Evolutionary conservation across 1,140 invertebrate genomes (phyloP).

Genomic region (Drosophila parabipectinata): DNA sequence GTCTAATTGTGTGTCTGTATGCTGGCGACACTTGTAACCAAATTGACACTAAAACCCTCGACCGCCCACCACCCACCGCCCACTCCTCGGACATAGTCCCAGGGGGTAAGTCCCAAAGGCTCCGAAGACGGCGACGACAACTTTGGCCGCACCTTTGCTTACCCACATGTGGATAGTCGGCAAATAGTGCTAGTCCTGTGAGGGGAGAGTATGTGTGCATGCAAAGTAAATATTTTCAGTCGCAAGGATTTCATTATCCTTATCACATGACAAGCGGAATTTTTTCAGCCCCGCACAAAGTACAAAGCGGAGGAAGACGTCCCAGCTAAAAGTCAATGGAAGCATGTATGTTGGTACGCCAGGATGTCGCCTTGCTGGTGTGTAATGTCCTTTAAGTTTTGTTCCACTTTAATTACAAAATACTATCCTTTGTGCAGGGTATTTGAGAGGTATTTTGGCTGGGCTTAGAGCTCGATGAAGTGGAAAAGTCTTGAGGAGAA

Average conservation of each 20-base stretch:
- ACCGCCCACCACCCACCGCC: slow-evolving; percentile 27
- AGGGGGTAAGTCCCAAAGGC: slow-evolving; percentile 57
- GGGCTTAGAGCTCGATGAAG: not conserved
- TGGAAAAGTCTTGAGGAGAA: not conserved
- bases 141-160: slow-evolving; percentile 73
- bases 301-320: slow-evolving; percentile 58
- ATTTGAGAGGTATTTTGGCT: not conserved
- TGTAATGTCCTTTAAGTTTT: slow-evolving; percentile 74
- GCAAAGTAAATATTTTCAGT: slow-evolving; percentile 75
- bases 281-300: slow-evolving; percentile 60
- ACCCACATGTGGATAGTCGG: slow-evolving; percentile 53
- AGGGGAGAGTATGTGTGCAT: slow-evolving; percentile 13
- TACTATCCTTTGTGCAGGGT: slow-evolving; percentile 23
- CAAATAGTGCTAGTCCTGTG: slow-evolving; percentile 47
- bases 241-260: slow-evolving; percentile 84
- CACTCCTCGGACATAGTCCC: slow-evolving; percentile 7
- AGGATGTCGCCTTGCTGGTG: slow-evolving; percentile 42
- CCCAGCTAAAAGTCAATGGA: slow-evolving; percentile 22
- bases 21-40: slow-evolving; percentile 67
- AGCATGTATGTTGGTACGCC: slow-evolving; percentile 29
- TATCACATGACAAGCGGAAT: slow-evolving; percentile 78
- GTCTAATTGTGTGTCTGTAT: slow-evolving; percentile 21
- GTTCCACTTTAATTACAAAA: slow-evolving; percentile 71
- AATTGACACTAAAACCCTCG: slow-evolving; percentile 69
- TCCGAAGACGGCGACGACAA: slow-evolving; percentile 67